Conservation (phyloP, 2,888 invertebrate species). For the Malacosoma neustria region DNA sequence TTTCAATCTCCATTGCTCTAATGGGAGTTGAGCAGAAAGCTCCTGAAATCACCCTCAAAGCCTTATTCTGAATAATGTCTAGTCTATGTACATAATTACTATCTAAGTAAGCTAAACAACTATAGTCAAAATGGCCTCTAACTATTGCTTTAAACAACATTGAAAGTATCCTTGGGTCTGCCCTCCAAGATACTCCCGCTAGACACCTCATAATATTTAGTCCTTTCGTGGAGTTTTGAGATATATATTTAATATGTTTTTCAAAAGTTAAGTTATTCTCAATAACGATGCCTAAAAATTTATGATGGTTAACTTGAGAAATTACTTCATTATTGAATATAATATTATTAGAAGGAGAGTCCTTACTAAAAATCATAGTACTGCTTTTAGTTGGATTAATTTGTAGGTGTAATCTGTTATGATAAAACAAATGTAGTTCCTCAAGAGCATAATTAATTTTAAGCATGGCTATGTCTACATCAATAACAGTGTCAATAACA, state of each 20-base stretch:
- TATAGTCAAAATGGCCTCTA: constrained; percentile 10
- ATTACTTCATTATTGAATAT: no score
- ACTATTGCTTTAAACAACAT: constrained; percentile 8
- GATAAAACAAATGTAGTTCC: no score
- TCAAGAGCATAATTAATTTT: no score
- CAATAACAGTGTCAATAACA: no score
- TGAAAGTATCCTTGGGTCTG: constrained; percentile 9
- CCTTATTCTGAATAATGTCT: constrained; percentile 10
- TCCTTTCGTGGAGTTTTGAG: constrained; percentile 7
- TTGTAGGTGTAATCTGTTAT: no score
- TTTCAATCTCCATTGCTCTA: constrained; percentile 11
- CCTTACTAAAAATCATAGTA: no score
- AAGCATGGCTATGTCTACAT: no score
- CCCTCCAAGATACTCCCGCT: constrained; percentile 9
- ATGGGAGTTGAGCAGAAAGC: constrained; percentile 14
- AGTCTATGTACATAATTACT: constrained; percentile 8
- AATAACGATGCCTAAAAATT: constrained; percentile 2
- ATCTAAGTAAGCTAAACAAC: constrained; percentile 8
- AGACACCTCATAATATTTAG: constrained; percentile 9
- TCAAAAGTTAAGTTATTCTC: no score
- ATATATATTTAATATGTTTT: constrained; percentile 6
- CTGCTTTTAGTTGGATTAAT: no score
- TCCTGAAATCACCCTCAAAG: constrained; percentile 11
- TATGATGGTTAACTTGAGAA: background rate
- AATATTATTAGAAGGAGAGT: no score